phyloP scores from a whole-genome alignment of 35 echinoderm and acorn worm genomes.

The Amphiura filiformis region DNA sequence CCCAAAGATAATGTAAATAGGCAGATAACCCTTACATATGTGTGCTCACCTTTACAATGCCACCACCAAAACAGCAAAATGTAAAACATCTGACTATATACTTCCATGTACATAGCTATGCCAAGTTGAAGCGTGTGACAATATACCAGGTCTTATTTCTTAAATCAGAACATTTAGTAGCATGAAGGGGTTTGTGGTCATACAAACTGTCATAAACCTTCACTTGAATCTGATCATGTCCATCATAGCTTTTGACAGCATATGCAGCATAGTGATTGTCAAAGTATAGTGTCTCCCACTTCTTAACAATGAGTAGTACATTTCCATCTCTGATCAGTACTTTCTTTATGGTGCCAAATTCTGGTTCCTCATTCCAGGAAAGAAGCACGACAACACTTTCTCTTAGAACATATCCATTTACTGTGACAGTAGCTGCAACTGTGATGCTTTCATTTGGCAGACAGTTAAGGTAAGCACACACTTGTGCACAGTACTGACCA shows the following conservation, averaged over 20 bases:
- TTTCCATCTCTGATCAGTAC: constrained; percentile 14
- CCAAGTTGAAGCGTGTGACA: constrained; percentile 29
- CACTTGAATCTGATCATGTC: background rate
- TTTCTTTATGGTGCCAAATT: constrained; percentile 30
- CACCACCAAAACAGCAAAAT: too few species aligned
- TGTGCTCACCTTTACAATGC: too few species aligned
- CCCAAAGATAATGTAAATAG: too few species aligned
- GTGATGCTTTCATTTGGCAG: background rate
- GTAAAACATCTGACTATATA: too few species aligned
- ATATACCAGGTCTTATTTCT: constrained; percentile 25
- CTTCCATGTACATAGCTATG: too few species aligned
- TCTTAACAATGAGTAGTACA: constrained; percentile 26
- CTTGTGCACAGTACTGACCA: constrained; percentile 1
- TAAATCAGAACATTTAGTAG: constrained; percentile 29
- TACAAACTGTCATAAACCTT: background rate
- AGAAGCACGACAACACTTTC: constrained; percentile 29
- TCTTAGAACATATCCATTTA: constrained; percentile 39
- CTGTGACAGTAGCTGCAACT: background rate
- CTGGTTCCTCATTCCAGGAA: constrained; percentile 45
- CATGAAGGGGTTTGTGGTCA: constrained; percentile 45
- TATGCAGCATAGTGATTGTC: background rate
- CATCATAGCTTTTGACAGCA: constrained; percentile 21
- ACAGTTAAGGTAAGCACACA: constrained; percentile 19
- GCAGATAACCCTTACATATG: too few species aligned
- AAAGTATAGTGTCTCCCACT: constrained; percentile 20